Evolutionary conservation across 2,113 vertebrate genomes (phyloP).

Genomic region (Leucoraja erinaceus): DNA sequence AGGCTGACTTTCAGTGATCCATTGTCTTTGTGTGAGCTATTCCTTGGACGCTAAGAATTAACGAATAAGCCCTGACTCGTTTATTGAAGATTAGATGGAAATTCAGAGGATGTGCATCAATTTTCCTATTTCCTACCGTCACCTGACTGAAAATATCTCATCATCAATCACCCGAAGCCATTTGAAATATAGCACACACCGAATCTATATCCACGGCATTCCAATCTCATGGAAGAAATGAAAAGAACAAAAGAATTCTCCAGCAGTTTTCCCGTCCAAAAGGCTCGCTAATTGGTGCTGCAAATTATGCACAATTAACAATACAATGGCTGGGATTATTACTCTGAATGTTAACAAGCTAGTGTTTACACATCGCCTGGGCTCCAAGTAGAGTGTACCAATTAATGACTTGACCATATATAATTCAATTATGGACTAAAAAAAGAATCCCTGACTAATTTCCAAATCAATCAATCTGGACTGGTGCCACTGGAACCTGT

Average conservation of each 20-base stretch:
- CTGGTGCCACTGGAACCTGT: background rate
- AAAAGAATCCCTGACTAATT: constrained; percentile 20
- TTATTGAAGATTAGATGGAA: background rate
- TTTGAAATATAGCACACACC: background rate
- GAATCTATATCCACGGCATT: background rate
- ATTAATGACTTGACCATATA: constrained; percentile 14
- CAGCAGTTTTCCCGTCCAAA: background rate
- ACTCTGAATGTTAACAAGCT: constrained; percentile 27
- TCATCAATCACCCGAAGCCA: background rate
- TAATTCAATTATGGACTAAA: constrained; percentile 5
- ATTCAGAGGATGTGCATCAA: background rate
- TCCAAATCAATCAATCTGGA: constrained; percentile 22
- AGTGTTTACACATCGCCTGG: constrained; percentile 13
- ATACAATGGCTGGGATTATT: constrained; percentile 20
- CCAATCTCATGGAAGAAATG: background rate
- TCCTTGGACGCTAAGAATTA: background rate
- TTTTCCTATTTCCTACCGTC: background rate
- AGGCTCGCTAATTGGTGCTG: background rate
- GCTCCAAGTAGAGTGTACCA: background rate
- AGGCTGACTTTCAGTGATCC: background rate
- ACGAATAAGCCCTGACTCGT: background rate
- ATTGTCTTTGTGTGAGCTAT: background rate
- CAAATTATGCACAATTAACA: constrained; percentile 19
- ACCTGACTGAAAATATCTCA: background rate
- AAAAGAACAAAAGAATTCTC: constrained; percentile 15